phyloP scores from a whole-genome alignment of 1,140 invertebrate genomes.

The Eupeodes corollae region DNA sequence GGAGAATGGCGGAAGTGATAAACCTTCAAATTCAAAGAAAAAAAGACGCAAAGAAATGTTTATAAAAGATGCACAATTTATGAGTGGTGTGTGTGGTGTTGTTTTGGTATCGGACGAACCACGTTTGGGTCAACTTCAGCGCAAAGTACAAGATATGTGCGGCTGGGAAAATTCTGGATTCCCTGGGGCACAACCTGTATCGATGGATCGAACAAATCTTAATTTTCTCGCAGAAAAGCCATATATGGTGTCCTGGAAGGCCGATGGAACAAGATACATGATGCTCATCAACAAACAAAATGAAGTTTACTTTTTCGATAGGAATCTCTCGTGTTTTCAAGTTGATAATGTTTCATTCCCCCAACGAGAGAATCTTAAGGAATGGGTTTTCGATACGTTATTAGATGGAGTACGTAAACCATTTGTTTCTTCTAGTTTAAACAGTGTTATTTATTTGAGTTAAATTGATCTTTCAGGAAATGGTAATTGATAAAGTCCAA shows the following conservation, averaged over 20 bases:
- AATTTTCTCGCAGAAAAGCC: constrained; percentile 61
- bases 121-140: constrained; percentile 57
- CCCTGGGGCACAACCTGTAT: constrained; percentile 93
- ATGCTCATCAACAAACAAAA: constrained; percentile 82
- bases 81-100: constrained; percentile 71
- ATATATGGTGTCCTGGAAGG: constrained; percentile 98
- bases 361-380: constrained; percentile 54
- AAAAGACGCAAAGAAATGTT: constrained; percentile 35
- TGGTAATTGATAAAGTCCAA: constrained; percentile 82
- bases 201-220: constrained; percentile 83
- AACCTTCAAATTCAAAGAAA: constrained; percentile 11
- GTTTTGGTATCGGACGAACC: constrained; percentile 38
- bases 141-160: constrained; percentile 70
- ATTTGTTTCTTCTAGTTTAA: constrained; percentile 4
- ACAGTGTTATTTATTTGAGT: constrained; percentile 7
- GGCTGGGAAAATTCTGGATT: constrained; percentile 71
- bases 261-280: constrained; percentile 95
- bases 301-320: constrained; percentile 87
- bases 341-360: constrained; percentile 71
- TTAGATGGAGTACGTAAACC: constrained; percentile 72
- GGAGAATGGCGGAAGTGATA: constrained; percentile 18
- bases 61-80: constrained; percentile 55
- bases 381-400: constrained; percentile 70
- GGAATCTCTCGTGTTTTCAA: constrained; percentile 90
- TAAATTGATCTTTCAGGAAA: constrained; percentile 54